Base-by-base conservation (phyloP, 2,888 invertebrate genomes). In the Gastrophysa polygoni region DNA sequence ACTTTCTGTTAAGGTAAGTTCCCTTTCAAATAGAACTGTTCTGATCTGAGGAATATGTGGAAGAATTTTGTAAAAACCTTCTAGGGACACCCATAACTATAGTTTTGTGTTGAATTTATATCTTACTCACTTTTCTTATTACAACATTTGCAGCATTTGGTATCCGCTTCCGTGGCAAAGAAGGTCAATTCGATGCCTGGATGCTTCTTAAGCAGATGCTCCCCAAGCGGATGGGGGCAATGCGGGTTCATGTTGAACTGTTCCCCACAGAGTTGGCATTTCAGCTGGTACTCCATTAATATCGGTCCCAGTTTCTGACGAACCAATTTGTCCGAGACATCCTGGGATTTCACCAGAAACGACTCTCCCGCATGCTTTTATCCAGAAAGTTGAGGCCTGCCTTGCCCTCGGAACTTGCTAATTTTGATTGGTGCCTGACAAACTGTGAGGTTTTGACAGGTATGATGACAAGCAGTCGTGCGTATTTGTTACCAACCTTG, bases 231-330 rank as follows among this genome's bases (percentile, higher is more conserved):
- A 52, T 68, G 66, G 21, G 68, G 65, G 46, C 55, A 66, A 57
- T 72, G 66, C 20, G 75, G 73, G 55, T 71, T 71, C 62, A 78
- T 76, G 24, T 55, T 32, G 28, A 78, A 64, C 62, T 71, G 68
- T 49, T 77, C 74, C 18, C 77, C 77, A 66, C 79, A 79, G 69
- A 78, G 69, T 68, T 72, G 73, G 65, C 79, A 79, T 68, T 60
- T 63, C 49, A 72, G 46, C 20, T 54, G 52, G 28, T 54, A 43
- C 54, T 54, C 54, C 54, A 54, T 54, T 24, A 54, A 54, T 21
- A 57, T 49, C 50, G 54, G 50, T 63, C 10, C 6, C 38, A 2
- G n/a, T 10, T 3, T 11, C 14, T 38, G 14, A 38, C 14, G n/a
- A 1, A 3, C 7, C n/a, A 38, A 38, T 38, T n/a, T 38, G n/a